Evolutionary conservation across 2,113 vertebrate genomes (phyloP), one percentile per base, ranked within the genome.

Genomic region (Neoarius graeffei): DNA sequence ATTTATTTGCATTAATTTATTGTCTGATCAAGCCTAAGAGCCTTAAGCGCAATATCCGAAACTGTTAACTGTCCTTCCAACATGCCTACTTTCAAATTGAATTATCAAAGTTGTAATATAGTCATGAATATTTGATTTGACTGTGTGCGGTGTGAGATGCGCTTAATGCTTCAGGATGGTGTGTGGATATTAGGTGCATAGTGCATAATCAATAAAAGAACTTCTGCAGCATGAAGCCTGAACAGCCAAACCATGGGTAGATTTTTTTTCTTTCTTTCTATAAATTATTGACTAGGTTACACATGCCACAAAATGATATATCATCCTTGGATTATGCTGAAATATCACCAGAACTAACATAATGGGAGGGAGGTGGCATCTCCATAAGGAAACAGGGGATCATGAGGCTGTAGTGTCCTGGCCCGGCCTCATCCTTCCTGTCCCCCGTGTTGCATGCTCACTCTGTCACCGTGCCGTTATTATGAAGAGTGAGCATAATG

Each of bases 401-500:
- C 83, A 89, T 86, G 71, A 71, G 81, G 77, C 81, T 83, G 54
- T 60, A 89, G 84, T 87, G 85, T 86, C 87, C 87, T 87, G 86
- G 85, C 81, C 74, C 84, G 85, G 93, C 92, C 92, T 84, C 81
- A 88, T 74, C 89, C 56, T 89, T 66, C 83, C 88, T 73, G 79
- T 86, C 84, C 83, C 85, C 79, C 76, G 82, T 71, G 85, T 59
- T 62, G 64, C 60, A 62, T 56, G 27, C 89, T 86, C 88, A 88
- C 90, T 94, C 95, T 95, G 96, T 97, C 96, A 97, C 88, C 86
- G 93, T 91, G 89, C 90, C 93, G 93, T 97, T 96, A 97, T 97
- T 97, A 98, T 98, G 97, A 97, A 96, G 96, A 97, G 97, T 97
- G 97, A 97, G 96, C 95, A 96, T 97, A 97, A 97, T 96, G 96